Conservation (phyloP, 1,140 invertebrate genomes). For the Drosophila navojoa region DNA sequence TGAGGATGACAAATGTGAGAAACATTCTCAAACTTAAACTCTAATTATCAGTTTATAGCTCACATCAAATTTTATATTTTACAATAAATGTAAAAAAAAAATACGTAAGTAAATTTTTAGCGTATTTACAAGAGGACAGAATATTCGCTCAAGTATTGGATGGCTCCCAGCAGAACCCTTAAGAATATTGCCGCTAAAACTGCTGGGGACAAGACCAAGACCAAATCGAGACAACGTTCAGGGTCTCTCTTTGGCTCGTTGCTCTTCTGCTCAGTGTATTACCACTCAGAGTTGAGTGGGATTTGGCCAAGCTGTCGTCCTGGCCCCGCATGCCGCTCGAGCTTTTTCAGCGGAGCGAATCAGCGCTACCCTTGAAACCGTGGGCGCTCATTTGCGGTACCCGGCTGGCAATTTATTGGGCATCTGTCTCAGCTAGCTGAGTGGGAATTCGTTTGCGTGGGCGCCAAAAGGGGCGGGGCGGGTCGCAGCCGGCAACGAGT, state of each 20-base stretch:
- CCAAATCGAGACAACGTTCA: constrained; percentile 6
- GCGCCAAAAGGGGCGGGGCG: constrained; percentile 29
- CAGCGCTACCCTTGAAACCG: constrained; percentile 19
- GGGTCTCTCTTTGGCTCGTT: not conserved
- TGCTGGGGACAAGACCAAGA: constrained; percentile 5
- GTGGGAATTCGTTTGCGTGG: constrained; percentile 29
- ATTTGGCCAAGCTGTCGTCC: constrained; percentile 12
- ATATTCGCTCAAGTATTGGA: not conserved
- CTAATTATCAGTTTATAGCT: too few species aligned
- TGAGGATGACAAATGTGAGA: too few species aligned
- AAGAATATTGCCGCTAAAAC: constrained; percentile 14
- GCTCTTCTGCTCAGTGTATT: not conserved
- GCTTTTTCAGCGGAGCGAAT: constrained; percentile 39
- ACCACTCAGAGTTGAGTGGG: constrained; percentile 26
- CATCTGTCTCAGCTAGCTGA: not conserved
- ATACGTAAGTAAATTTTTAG: not conserved
- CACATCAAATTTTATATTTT: too few species aligned
- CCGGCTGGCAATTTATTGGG: constrained; percentile 38
- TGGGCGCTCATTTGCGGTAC: constrained; percentile 24
- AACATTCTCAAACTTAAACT: too few species aligned
- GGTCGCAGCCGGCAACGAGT: constrained; percentile 25
- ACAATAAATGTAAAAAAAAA: not conserved
- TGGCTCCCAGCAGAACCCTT: constrained; percentile 3
- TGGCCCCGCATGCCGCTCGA: constrained; percentile 13
- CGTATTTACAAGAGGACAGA: not conserved